phyloP scores from a whole-genome alignment of 2,797 vertebrate genomes.

The Malacoctenus gilli region DNA sequence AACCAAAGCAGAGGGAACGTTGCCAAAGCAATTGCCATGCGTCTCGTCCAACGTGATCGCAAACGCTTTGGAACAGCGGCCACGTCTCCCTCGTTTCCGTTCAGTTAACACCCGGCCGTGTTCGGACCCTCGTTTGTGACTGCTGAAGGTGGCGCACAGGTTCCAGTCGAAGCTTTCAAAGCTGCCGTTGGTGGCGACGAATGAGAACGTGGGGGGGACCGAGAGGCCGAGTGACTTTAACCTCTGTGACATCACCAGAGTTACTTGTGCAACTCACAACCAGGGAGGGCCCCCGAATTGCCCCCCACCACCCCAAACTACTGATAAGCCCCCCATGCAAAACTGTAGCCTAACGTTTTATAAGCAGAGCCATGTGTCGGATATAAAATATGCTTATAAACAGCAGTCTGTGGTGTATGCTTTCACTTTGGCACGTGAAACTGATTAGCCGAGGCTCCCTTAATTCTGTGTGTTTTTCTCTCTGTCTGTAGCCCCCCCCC shows the following conservation, averaged over 20 bases:
- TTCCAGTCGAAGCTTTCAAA: slow-evolving; percentile 47
- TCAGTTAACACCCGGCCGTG: too few species aligned
- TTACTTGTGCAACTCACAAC: slow-evolving; percentile 40
- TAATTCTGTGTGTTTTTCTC: slow-evolving; percentile 48
- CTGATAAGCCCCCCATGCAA: slow-evolving; percentile 55
- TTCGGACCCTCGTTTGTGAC: too few species aligned
- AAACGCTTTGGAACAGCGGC: too few species aligned
- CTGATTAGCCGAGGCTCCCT: slow-evolving; percentile 69
- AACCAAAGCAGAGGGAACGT: too few species aligned
- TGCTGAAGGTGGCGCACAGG: slow-evolving; percentile 53
- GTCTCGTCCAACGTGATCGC: too few species aligned
- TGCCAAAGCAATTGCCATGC: too few species aligned
- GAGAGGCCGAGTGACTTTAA: slow-evolving; percentile 43
- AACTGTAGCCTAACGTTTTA: slow-evolving; percentile 64
- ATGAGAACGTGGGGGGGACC: too few species aligned
- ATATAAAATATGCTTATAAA: slow-evolving; percentile 71
- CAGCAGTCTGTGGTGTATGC: slow-evolving; percentile 52
- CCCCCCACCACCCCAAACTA: slow-evolving; percentile 35
- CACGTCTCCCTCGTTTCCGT: too few species aligned
- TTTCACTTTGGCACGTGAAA: slow-evolving; percentile 72
- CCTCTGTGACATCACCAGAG: slow-evolving; percentile 50
- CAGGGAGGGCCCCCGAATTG: slow-evolving; percentile 40
- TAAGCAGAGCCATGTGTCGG: slow-evolving; percentile 78
- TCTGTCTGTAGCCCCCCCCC: slow-evolving; percentile 55
- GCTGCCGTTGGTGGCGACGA: slow-evolving; percentile 42